Conservation (phyloP, 2,113 vertebrate species). For the Oophaga pumilio region DNA sequence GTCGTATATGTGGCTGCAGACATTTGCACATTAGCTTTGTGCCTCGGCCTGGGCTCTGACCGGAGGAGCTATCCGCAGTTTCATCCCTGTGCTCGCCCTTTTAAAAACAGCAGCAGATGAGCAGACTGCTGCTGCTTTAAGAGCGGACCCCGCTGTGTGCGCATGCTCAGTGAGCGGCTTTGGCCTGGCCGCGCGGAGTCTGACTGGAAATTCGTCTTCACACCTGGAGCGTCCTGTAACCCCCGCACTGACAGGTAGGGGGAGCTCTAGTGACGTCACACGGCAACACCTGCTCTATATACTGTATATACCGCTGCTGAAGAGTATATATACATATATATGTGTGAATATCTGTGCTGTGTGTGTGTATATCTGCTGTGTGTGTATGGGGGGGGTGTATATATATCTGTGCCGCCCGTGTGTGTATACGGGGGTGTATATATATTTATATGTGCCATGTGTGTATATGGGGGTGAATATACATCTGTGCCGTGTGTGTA, state of each 20-base stretch:
- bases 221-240: background rate
- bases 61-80: background rate
- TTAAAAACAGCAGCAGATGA: background rate
- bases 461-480: no score
- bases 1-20: no score
- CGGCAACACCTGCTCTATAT: background rate
- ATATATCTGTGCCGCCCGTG: no score
- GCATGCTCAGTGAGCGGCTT: background rate
- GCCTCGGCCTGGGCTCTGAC: background rate
- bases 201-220: background rate
- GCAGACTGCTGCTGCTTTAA: background rate
- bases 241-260: slow-evolving; percentile 42
- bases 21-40: no score
- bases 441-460: background rate
- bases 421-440: background rate
- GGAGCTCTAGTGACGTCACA: slow-evolving; percentile 3
- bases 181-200: background rate
- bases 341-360: background rate
- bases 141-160: background rate
- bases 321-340: background rate
- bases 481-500: background rate
- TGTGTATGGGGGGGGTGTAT: background rate
- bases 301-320: background rate
- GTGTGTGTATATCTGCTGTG: background rate
- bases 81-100: slow-evolving; percentile 1